Conservation (phyloP, 2,888 invertebrate genomes). For the Limnephilus rhombicus region DNA sequence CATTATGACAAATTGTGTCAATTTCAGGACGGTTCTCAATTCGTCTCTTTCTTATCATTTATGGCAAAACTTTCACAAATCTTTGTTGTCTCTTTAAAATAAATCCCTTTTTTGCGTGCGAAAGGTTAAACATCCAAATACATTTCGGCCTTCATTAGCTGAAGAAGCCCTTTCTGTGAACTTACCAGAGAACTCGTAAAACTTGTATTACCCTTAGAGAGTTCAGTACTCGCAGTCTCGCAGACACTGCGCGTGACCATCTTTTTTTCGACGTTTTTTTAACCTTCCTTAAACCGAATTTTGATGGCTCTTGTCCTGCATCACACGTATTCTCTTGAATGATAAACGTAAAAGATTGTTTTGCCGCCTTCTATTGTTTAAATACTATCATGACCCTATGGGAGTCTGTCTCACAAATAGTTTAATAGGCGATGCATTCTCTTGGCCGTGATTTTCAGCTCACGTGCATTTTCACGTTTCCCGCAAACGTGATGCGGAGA, state of each 20-base stretch:
- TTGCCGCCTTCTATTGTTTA: not conserved
- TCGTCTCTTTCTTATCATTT: not conserved
- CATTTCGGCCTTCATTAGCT: slow-evolving; percentile 3
- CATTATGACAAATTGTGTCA: not conserved
- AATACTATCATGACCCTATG: not conserved
- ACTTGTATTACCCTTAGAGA: slow-evolving; percentile 42
- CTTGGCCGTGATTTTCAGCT: not conserved
- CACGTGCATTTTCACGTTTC: not conserved
- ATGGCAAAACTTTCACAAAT: not conserved
- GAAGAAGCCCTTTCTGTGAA: slow-evolving; percentile 25
- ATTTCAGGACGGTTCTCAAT: not conserved
- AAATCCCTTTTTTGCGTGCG: not conserved
- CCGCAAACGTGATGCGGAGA: not conserved
- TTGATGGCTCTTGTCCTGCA: slow-evolving; percentile 26
- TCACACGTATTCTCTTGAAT: not conserved
- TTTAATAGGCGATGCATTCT: not conserved
- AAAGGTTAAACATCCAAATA: slow-evolving; percentile 28
- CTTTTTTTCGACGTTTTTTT: not conserved
- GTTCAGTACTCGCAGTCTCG: slow-evolving; percentile 20
- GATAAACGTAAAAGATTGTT: not conserved
- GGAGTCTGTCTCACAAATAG: not conserved
- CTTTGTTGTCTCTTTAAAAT: not conserved
- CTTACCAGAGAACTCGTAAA: slow-evolving; percentile 45
- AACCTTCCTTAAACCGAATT: slow-evolving; percentile 31
- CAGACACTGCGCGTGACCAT: slow-evolving; percentile 21